Base-by-base conservation (phyloP, 2,113 vertebrate species). In the Pongo abelii region DNA sequence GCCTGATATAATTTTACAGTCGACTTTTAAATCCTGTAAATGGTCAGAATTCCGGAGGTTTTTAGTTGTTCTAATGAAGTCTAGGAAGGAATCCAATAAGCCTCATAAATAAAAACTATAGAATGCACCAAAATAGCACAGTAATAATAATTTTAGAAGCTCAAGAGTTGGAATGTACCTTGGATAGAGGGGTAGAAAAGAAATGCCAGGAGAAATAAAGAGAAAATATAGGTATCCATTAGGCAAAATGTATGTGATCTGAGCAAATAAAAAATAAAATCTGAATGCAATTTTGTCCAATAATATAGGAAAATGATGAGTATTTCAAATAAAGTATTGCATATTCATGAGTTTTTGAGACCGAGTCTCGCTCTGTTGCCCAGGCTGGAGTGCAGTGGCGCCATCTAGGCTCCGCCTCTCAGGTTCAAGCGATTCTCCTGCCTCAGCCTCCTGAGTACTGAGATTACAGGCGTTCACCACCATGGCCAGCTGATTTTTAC, bases 61-160 rank as follows among this genome's bases (percentile, higher is more conserved):
- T 92, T 89, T 46, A 85, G 57, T 74, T 95, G 12, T 94, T 92
- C 77, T 38, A 59, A 78, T 1, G 23, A 87, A 90, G 48, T 91
- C 23, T 84, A 90, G 50, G 35, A 23, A 90, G 78, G 27, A 55
- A 89, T 2, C 9, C 5, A 85, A 59, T 87, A 69, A 77, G 14
- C 4, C 27, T 84, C 50, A 81, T 74, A 16, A 80, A 72, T 83
- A 86, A 75, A 50, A 92, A 86, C 35, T 80, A 5, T 3, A 96
- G 57, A 85, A 46, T 25, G 9, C 87, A 38, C 16, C 43, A 27
- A 93, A 93, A 84, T 52, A 79, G 23, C 50, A 48, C 1, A 81
- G 25, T 13, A 59, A 84, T 43, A 55, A 72, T 23, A 48, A 27
- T 43, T 52, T 81, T 81, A 77, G 32, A 88, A 67, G 75, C 11